Evolutionary conservation across 2,797 vertebrate genomes (phyloP), one percentile per base, ranked within the genome.

Genomic region (Nannoperca obscura): DNA sequence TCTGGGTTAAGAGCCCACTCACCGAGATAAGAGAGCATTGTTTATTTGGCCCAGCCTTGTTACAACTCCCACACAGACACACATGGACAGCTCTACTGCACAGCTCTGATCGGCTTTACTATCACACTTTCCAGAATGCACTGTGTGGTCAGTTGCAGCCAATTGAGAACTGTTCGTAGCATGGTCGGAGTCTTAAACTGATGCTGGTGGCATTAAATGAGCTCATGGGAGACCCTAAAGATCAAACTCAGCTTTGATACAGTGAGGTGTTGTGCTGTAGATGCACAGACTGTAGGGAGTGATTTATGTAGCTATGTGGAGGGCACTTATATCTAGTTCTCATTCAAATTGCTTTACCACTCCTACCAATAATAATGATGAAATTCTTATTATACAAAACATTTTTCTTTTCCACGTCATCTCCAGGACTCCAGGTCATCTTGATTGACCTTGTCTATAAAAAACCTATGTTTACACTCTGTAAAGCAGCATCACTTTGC

Each of bases 1-100:
- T 87, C 87, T 84, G 82, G 86, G 80, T 89, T 83, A 89, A 90
- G 88, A 89, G 84, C 88, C 78, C 81, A 89, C 87, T 90, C 78
- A 20, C 84, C 60, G 70, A 87, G 81, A 86, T 86, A 90, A 89
- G 87, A 87, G 78, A 20, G 82, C 82, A 74, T 89, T 93, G 89
- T 93, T 92, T 91, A 88, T 80, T 91, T 78, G 79, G 87, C 90
- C 80, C 71, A 24, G 83, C 79, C 68, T 84, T 80, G 83, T 81
- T 89, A 64, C 73, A 82, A 88, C 90, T 80, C 91, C 86, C 88
- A 90, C 89, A 83, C 89, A 83, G 54, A 75, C 77, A 75, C 85
- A 86, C 78, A 85, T 55, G 44, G 72, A 81, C 62, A 82, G 81
- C 82, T 82, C 76, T 24, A 14, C 70, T 34, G 65, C 79, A 69